Evolutionary conservation across 2,797 vertebrate species (phyloP), one percentile per base, ranked within the genome.

Genomic region (Schizopygopsis malacanthus): DNA sequence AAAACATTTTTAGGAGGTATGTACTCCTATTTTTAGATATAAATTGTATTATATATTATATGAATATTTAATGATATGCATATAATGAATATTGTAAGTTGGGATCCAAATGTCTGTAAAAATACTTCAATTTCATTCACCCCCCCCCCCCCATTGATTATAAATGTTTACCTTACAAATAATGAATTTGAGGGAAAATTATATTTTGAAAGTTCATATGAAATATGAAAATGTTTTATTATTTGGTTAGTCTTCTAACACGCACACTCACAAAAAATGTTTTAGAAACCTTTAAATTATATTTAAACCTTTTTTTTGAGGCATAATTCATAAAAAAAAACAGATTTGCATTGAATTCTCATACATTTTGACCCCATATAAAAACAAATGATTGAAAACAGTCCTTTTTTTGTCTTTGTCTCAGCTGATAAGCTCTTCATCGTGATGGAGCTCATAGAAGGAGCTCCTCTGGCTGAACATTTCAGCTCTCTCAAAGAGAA

Each of bases 1-100:
- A 98, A 95, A 95, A 98, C 97, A 9, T 98, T 98, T 94, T 85
- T 98, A 87, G 96, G 99, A 96, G 96, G 97, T 97, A 94, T 96
- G 95, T 85, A 84, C 50, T 2, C 25, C 18, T 73, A 1, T 63
- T 4, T 39, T 9, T 72, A 75, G 73, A 18, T 18, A 37, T 75
- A 2, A 45, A 37, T 79, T 88, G 41, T 61, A 72, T 20, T 65
- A 12, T 4, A 80, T 6, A 77, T 70, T 6, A 28, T 63, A 63
- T 28, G 1, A 6, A 63, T 28, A 28, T 63, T 61, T 61, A 61
- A 33, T 18, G 22, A 39, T 12, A 20, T 25, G 52, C 43, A 65
- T 79, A 3, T 37, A 20, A 76, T 76, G 8, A 15, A 52, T 28
- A 15, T 41, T 56, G n/a, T 13, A 52, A 71, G 41, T 56, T 76